A percentile compares a stretch with the other conserved stretches of the same genome.
phyloP scores from a whole-genome alignment of 2,797 vertebrate genomes.

The Propithecus deckenii region DNA sequence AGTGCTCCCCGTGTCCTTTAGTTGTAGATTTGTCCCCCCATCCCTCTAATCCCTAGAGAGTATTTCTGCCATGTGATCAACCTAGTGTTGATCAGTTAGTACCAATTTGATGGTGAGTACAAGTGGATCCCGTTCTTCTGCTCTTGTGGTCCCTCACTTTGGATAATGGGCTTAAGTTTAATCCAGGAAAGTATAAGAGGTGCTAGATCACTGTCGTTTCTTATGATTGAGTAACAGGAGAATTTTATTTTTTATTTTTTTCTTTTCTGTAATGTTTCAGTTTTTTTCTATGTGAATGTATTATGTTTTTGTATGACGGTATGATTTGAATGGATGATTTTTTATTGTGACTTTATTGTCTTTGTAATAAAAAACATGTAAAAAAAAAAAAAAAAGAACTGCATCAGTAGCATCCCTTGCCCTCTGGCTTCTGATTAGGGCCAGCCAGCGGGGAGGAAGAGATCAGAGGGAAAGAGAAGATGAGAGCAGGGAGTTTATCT shows the following conservation, averaged over 20 bases:
- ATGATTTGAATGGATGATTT: not conserved
- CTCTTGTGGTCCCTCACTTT: too few species aligned
- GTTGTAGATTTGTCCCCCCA: too few species aligned
- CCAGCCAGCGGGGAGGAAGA: not conserved
- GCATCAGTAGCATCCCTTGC: accelerated
- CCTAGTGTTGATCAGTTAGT: too few species aligned
- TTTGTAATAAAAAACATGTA: not conserved
- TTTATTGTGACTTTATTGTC: not conserved
- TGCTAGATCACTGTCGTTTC: too few species aligned
- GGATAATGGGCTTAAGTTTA: too few species aligned
- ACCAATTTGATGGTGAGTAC: too few species aligned
- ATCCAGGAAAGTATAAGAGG: too few species aligned
- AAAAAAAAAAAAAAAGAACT: not conserved
- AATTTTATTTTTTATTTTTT: not conserved
- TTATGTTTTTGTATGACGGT: not conserved
- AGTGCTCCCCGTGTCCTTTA: too few species aligned
- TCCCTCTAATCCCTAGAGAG: too few species aligned
- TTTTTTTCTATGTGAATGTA: not conserved
- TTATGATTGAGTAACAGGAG: not conserved
- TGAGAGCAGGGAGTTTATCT: not conserved
- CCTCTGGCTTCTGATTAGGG: not conserved
- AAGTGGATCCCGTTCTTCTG: too few species aligned
- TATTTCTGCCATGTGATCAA: too few species aligned
- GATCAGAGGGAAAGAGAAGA: not conserved
- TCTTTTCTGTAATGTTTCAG: not conserved